Base-by-base conservation (phyloP, 2,888 invertebrate genomes). In the Teleiodes luculella region DNA sequence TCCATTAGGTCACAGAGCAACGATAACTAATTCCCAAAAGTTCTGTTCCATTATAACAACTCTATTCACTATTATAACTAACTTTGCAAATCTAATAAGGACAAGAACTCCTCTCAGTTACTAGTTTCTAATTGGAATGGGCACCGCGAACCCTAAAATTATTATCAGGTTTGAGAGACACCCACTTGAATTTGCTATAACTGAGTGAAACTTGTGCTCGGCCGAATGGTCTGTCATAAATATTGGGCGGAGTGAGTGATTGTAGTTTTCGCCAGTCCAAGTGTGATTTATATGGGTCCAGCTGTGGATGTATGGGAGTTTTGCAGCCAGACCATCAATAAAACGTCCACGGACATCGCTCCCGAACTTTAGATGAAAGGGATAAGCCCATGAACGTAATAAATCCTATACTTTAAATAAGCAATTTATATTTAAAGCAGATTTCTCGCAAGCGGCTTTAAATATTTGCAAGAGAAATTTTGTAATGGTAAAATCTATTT, bases 271-370 rank as follows among this genome's bases (percentile, higher is more conserved):
- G 61, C 66, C 76, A 78, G 71, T 76, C 67, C 53, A 50, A 49
- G 62, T 58, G 65, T 71, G 78, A 82, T 81, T 79, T 80, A 80
- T 81, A 72, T 58, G 74, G 76, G 79, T 77, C 74, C 75, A 70
- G 71, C 67, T 67, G 68, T 67, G 76, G 74, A 81, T 74, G 73
- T 74, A 80, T 76, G 75, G 71, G 64, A 69, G 70, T 63, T 59
- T 63, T 69, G 61, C 69, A 67, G 68, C 71, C 68, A 68, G 72
- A 68, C 71, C 79, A 81, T 81, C 80, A 78, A 82, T 81, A 80
- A 78, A 78, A 68, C 74, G 74, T 77, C 68, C 63, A 70, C 74
- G 76, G 73, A 72, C 72, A 76, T 79, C 70, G 70, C 74, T 64
- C 50, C 51, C 46, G 51, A 58, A 61, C 55, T 61, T 56, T 33